A percentile compares a stretch with the other conserved stretches of the same genome.
Conservation (phyloP, 64 coral and sea anemone species). For the Catalaphyllia jardinei region DNA sequence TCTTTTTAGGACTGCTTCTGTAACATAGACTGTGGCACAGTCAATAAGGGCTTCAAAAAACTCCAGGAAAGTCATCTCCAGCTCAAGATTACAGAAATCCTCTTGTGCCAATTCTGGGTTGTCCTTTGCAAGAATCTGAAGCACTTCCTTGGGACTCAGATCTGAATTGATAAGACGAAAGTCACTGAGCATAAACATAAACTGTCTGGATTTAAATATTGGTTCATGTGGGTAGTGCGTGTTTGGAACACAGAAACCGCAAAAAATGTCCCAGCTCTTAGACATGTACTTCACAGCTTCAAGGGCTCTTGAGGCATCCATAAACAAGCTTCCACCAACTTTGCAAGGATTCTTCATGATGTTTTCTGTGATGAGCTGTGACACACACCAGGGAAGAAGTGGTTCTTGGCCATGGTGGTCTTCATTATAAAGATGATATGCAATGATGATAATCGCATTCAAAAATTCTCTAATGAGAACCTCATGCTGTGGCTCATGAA, state of each 20-base stretch:
- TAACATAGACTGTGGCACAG: conserved; percentile 88
- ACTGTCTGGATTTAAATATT: conserved; percentile 81
- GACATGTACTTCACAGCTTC: conserved; percentile 79
- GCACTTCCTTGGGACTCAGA: conserved; percentile 86
- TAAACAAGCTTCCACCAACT: conserved; percentile 78
- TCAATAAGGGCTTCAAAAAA: conserved; percentile 93
- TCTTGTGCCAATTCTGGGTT: conserved; percentile 79
- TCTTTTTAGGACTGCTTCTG: conserved; percentile 72
- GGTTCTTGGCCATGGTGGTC: conserved; percentile 19
- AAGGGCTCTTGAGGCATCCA: conserved; percentile 52
- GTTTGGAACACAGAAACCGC: conserved; percentile 38
- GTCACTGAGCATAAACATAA: conserved; percentile 93
- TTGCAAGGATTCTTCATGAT: conserved; percentile 76
- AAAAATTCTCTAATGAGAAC: conserved; percentile 88
- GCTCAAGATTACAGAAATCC: conserved; percentile 92
- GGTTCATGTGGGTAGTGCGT: conserved; percentile 62
- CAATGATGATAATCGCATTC: conserved; percentile 86
- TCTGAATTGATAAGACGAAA: conserved; percentile 77
- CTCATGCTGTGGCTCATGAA: conserved; percentile 82
- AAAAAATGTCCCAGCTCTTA: conserved; percentile 76
- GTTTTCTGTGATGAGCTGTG: conserved; percentile 82
- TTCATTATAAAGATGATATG: conserved; percentile 69
- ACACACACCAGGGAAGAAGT: conserved; percentile 82
- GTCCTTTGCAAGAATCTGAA: conserved; percentile 71
- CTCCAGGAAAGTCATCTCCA: conserved; percentile 95